phyloP scores from a whole-genome alignment of 2,797 vertebrate genomes.

The Thunnus albacares region DNA sequence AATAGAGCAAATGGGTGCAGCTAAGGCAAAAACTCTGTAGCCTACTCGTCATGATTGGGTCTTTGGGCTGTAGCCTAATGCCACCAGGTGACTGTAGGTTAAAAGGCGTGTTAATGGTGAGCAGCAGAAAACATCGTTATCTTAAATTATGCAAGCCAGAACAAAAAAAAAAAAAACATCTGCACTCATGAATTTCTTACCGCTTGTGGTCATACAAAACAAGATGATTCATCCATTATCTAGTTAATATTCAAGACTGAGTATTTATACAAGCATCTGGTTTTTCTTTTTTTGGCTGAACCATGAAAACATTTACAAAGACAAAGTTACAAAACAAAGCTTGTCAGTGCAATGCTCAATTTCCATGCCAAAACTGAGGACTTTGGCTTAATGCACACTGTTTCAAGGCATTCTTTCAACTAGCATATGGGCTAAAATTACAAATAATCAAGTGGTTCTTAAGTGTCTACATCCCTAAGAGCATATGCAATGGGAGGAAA shows the following conservation, averaged over 20 bases:
- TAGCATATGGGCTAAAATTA: slow-evolving; percentile 63
- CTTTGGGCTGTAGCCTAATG: slow-evolving; percentile 82
- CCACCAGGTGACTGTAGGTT: slow-evolving; percentile 69
- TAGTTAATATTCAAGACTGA: slow-evolving; percentile 71
- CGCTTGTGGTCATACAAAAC: slow-evolving; percentile 52
- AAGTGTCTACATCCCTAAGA: slow-evolving; percentile 61
- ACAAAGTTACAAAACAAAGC: slow-evolving; percentile 76
- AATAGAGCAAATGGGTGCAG: slow-evolving; percentile 43
- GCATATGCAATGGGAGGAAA: slow-evolving; percentile 52
- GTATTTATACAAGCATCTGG: slow-evolving; percentile 66
- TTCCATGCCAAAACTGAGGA: slow-evolving; percentile 76
- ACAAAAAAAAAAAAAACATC: slow-evolving; percentile 21
- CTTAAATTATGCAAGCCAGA: slow-evolving; percentile 52
- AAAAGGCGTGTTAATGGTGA: slow-evolving; percentile 68
- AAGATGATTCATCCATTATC: slow-evolving; percentile 61
- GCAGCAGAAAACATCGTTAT: slow-evolving; percentile 64
- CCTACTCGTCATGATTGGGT: slow-evolving; percentile 60
- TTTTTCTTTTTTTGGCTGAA: slow-evolving; percentile 47
- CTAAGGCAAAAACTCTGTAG: slow-evolving; percentile 67
- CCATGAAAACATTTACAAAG: slow-evolving; percentile 72
- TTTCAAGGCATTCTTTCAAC: slow-evolving; percentile 77
- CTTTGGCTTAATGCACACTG: slow-evolving; percentile 77
- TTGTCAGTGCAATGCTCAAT: slow-evolving; percentile 79
- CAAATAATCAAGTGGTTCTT: slow-evolving; percentile 77
- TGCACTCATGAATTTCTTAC: slow-evolving; percentile 49